These are phyloP conservation scores for Phocides pigmalion DNA, from an alignment of 1,140 invertebrate species.

Conservation along the genomic window DNA sequence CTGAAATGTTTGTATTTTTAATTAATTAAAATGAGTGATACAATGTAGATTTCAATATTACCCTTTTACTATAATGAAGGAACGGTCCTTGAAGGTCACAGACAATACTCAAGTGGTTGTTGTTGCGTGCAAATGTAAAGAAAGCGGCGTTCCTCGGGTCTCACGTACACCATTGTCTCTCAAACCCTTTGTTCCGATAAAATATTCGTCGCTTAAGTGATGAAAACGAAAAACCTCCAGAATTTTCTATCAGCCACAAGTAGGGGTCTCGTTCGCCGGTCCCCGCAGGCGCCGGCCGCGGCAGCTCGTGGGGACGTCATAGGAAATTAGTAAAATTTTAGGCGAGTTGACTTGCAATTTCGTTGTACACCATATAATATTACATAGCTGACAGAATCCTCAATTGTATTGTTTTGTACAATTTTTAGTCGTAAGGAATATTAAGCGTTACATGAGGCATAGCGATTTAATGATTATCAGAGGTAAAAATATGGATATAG, in stretches of 20 bases:
- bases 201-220: constrained; percentile 35
- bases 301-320: not conserved
- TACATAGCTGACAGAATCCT: too few relatives aligned
- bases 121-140: constrained; percentile 11
- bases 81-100: constrained; percentile 9
- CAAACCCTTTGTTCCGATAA: constrained; percentile 15
- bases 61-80: constrained; percentile 7
- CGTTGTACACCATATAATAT: too few relatives aligned
- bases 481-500: too few relatives aligned
- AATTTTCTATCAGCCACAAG: constrained; percentile 20
- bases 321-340: constrained; percentile 41
- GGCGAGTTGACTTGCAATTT: constrained; percentile 34
- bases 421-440: too few relatives aligned
- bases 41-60: not conserved
- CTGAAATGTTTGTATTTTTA: not conserved
- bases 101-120: not conserved
- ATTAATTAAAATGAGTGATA: not conserved
- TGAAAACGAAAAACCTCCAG: constrained; percentile 24
- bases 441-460: too few relatives aligned
- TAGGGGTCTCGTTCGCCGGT: constrained; percentile 31
- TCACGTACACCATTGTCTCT: constrained; percentile 6
- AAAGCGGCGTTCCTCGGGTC: constrained; percentile 2
- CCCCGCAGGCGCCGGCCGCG: not conserved
- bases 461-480: too few relatives aligned
- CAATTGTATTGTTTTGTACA: too few relatives aligned